Percentiles rank a stretch among this genome's conserved stretches.
Evolutionary conservation across 2,113 vertebrate genomes (phyloP).

Genomic region (Motacilla alba): DNA sequence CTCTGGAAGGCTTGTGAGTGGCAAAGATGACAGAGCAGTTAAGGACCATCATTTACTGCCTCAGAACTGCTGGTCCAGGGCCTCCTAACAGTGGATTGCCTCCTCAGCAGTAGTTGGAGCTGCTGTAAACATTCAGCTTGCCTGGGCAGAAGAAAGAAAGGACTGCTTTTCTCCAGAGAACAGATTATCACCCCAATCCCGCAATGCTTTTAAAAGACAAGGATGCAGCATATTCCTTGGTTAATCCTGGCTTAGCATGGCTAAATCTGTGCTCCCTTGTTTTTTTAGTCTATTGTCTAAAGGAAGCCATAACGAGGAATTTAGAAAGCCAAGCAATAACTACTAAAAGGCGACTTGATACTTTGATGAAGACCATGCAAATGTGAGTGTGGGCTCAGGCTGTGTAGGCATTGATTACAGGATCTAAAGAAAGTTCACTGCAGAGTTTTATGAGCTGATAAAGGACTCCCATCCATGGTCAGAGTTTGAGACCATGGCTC

Average conservation of each 20-base stretch:
- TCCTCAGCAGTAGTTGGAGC: neutral
- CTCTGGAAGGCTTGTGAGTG: neutral
- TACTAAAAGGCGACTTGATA: neutral
- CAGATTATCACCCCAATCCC: neutral
- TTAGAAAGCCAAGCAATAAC: neutral
- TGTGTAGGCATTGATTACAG: neutral
- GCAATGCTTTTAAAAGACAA: neutral
- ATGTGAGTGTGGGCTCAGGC: neutral
- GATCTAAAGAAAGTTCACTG: neutral
- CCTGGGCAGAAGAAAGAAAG: neutral
- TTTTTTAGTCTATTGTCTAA: neutral
- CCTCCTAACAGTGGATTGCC: neutral
- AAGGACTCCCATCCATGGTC: accelerated
- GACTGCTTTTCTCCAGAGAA: neutral
- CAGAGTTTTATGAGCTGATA: neutral
- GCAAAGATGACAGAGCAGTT: neutral
- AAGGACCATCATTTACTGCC: neutral
- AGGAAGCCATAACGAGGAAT: neutral
- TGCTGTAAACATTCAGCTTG: neutral
- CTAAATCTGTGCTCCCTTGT: neutral
- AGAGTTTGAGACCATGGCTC: neutral
- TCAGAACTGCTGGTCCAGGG: neutral
- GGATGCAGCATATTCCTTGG: neutral
- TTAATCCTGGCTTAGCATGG: neutral
- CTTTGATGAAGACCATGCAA: neutral